These are phyloP conservation scores for Setophaga petechia DNA, from an alignment of 2,113 vertebrate species.

Conservation along the genomic window DNA sequence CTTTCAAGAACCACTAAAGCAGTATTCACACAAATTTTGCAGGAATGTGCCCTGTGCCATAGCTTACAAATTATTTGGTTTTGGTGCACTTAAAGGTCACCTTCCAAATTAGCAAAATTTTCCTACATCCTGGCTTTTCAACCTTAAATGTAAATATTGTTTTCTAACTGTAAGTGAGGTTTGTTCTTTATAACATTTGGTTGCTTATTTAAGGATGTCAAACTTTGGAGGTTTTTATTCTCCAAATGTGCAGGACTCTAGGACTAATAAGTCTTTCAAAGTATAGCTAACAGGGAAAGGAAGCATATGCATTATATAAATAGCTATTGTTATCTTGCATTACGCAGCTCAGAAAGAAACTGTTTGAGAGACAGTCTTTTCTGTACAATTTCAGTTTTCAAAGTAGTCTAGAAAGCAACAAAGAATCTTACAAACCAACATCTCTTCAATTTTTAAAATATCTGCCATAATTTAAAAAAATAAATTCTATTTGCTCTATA, in stretches of 20 bases:
- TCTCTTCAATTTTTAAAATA: neutral
- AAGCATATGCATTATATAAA: constrained; percentile 69
- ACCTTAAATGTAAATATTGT: constrained; percentile 88
- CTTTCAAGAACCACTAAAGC: constrained; percentile 79
- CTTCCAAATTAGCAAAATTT: constrained; percentile 86
- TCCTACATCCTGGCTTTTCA: constrained; percentile 84
- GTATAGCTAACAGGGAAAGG: constrained; percentile 56
- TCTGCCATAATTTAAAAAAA: neutral
- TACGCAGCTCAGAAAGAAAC: constrained; percentile 48
- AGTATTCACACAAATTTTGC: constrained; percentile 82
- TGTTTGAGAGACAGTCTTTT: neutral
- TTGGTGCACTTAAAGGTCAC: constrained; percentile 86
- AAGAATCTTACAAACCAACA: neutral
- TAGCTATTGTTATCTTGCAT: constrained; percentile 58
- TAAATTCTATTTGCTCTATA: neutral
- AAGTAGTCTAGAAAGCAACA: neutral
- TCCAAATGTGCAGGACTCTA: constrained; percentile 50
- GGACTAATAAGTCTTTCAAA: constrained; percentile 70
- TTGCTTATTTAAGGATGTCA: constrained; percentile 85
- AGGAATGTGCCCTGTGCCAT: constrained; percentile 83
- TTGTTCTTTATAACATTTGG: constrained; percentile 77
- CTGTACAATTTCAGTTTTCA: constrained; percentile 12
- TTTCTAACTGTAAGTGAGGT: constrained; percentile 84
- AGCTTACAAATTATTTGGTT: constrained; percentile 85
- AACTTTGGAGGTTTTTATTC: constrained; percentile 68